Conservation (phyloP, 2,113 vertebrate genomes). For the Brachyhypopomus gauderio region DNA sequence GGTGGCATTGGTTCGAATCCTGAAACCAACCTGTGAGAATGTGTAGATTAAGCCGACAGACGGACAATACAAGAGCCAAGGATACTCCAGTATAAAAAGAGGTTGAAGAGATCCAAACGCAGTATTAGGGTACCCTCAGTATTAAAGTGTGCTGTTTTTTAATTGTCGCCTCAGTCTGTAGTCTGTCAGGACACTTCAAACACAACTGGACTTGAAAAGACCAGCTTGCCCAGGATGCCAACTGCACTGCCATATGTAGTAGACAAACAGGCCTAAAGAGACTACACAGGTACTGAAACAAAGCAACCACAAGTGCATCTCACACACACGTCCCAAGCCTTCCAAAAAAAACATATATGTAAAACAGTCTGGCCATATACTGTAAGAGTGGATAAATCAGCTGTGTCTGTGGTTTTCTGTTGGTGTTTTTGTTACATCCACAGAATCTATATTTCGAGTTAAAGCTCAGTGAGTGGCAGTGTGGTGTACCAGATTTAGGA, state of each 20-base stretch:
- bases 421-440: too few relatives aligned
- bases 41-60: neutral
- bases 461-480: too few relatives aligned
- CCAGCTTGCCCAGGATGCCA: neutral
- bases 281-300: neutral
- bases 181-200: neutral
- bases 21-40: constrained; percentile 82
- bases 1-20: constrained; percentile 74
- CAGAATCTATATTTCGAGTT: too few relatives aligned
- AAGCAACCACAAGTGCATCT: too few relatives aligned
- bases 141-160: constrained; percentile 14
- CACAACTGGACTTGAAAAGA: neutral
- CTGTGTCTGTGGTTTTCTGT: too few relatives aligned
- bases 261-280: neutral
- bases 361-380: too few relatives aligned
- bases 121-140: neutral
- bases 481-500: too few relatives aligned
- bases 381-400: too few relatives aligned
- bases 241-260: constrained; percentile 11
- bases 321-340: too few relatives aligned
- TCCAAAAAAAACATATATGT: too few relatives aligned
- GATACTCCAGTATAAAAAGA: constrained; percentile 8
- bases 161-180: neutral
- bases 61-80: neutral
- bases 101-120: neutral